These are phyloP conservation scores for Salarias fasciatus DNA, from an alignment of 2,797 vertebrate genomes.

Conservation along the genomic window DNA sequence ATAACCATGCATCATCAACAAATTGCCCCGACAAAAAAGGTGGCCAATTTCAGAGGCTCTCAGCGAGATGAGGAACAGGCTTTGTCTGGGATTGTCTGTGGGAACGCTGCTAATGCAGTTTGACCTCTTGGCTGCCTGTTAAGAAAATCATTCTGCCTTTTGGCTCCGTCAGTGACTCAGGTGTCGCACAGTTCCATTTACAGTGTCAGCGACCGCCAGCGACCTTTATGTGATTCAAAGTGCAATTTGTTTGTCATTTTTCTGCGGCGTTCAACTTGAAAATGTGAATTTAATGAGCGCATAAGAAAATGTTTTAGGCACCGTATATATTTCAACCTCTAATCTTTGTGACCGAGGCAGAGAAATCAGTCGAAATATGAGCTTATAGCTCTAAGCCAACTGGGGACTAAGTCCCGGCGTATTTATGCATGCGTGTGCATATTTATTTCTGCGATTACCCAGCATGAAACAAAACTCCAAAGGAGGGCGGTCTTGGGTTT, in stretches of 20 bases:
- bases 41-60: slow-evolving; percentile 57
- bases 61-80: slow-evolving; percentile 52
- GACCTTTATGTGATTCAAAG: neutral
- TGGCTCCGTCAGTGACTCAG: slow-evolving; percentile 22
- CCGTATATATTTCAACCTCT: slow-evolving; percentile 8
- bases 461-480: slow-evolving; percentile 58
- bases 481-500: slow-evolving; percentile 27
- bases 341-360: slow-evolving; percentile 10
- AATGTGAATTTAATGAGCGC: neutral
- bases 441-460: slow-evolving; percentile 67
- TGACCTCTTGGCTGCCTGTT: slow-evolving; percentile 63
- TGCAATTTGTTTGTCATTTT: neutral
- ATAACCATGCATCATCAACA: slow-evolving; percentile 75
- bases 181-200: slow-evolving; percentile 40
- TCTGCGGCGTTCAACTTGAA: neutral
- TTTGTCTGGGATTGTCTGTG: slow-evolving; percentile 57
- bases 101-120: slow-evolving; percentile 67
- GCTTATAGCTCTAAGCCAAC: slow-evolving; percentile 42
- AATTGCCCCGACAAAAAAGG: slow-evolving; percentile 72
- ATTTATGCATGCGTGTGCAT: slow-evolving; percentile 61
- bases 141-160: slow-evolving; percentile 52
- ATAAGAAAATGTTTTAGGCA: neutral
- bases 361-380: slow-evolving; percentile 51
- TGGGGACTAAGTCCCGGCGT: slow-evolving; percentile 49
- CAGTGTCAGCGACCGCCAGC: neutral